These are phyloP conservation scores for Chloropsis hardwickii DNA, from an alignment of 2,113 vertebrate genomes.

Conservation along the genomic window DNA sequence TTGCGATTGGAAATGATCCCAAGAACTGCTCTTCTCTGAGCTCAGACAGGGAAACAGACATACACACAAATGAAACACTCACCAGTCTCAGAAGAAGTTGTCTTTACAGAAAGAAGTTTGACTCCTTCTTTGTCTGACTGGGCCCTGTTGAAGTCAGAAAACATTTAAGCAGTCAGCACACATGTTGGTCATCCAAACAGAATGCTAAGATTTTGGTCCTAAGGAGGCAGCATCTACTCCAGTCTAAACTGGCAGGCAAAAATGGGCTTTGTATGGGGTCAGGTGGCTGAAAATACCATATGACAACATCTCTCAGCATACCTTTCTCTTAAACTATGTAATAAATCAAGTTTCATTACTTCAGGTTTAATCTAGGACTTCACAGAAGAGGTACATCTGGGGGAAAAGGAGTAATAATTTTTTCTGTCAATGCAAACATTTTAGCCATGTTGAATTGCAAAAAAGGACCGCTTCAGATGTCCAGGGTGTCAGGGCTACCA, in stretches of 20 bases:
- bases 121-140: slow-evolving; percentile 78
- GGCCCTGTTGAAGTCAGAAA: slow-evolving; percentile 55
- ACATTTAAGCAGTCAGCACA: not conserved
- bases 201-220: not conserved
- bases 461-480: not conserved
- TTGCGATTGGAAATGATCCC: not conserved
- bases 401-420: not conserved
- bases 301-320: not conserved
- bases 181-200: not conserved
- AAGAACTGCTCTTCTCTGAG: not conserved
- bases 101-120: slow-evolving; percentile 80
- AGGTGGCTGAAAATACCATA: not conserved
- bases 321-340: not conserved
- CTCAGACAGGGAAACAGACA: not conserved
- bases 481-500: not conserved
- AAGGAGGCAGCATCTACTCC: not conserved
- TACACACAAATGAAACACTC: slow-evolving; percentile 7
- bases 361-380: not conserved
- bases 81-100: slow-evolving; percentile 75
- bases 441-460: not conserved
- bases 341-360: not conserved
- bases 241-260: not conserved
- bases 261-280: not conserved
- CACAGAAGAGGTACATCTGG: not conserved
- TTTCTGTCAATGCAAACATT: not conserved